Conservation (phyloP, 2,888 invertebrate species). For the Drosophila bunnanda region DNA sequence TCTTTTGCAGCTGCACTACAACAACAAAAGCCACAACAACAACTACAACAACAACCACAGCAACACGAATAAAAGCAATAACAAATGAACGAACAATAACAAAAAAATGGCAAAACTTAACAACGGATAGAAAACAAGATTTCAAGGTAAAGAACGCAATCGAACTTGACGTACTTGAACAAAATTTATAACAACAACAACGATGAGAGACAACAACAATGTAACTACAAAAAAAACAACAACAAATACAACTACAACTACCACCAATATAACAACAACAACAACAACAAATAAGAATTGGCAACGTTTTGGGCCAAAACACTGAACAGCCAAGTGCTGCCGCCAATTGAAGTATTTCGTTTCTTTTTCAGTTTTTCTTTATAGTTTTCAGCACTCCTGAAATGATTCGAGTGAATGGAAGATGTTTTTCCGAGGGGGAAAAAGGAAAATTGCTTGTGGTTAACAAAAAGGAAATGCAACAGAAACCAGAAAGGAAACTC, state of each 20-base stretch:
- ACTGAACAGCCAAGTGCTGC: constrained; percentile 45
- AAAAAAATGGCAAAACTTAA: constrained; percentile 64
- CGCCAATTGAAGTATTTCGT: constrained; percentile 44
- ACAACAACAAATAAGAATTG: constrained; percentile 56
- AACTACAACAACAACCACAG: constrained; percentile 23
- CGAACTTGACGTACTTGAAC: constrained; percentile 81
- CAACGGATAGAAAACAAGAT: constrained; percentile 81
- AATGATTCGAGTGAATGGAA: constrained; percentile 41
- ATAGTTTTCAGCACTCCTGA: constrained; percentile 45
- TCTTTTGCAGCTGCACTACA: constrained; percentile 72
- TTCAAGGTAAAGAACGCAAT: constrained; percentile 81
- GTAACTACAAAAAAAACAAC: constrained; percentile 10
- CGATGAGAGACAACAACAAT: constrained; percentile 29
- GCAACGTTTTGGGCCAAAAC: constrained; percentile 67
- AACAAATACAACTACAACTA: constrained; percentile 11
- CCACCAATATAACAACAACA: not conserved
- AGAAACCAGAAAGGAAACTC: no score
- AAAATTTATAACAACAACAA: constrained; percentile 69
- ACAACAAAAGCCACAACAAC: constrained; percentile 35
- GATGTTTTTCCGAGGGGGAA: constrained; percentile 8
- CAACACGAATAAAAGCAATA: constrained; percentile 41
- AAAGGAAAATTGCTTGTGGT: constrained; percentile 32
- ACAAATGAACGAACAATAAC: constrained; percentile 17
- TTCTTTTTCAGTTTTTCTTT: constrained; percentile 19
- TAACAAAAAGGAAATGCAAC: constrained; percentile 1